Percentiles rank a stretch among this genome's conserved stretches.
Conservation (phyloP, 2,113 vertebrate genomes). For the Tringa solitaria region DNA sequence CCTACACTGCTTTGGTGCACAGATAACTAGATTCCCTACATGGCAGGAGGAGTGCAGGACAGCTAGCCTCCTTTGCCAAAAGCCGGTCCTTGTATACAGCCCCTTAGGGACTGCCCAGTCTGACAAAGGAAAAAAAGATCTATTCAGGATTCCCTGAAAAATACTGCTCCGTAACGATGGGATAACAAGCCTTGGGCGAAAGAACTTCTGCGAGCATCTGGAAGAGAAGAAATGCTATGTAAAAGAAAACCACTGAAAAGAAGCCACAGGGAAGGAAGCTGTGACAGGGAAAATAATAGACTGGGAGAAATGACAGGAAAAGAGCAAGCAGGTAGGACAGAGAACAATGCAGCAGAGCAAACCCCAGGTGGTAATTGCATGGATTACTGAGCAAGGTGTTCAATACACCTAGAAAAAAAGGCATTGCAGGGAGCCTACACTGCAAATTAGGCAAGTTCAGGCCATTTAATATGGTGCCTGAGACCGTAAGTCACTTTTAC, state of each 20-base stretch:
- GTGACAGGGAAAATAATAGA: not conserved
- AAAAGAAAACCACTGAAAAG: not conserved
- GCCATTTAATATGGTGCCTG: not conserved
- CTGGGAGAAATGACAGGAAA: not conserved
- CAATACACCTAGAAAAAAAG: not conserved
- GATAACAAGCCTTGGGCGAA: not conserved
- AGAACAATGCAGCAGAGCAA: not conserved
- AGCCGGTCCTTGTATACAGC: not conserved
- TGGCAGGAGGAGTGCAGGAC: not conserved
- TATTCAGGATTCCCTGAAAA: not conserved
- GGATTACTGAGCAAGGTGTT: not conserved
- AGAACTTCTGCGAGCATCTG: not conserved
- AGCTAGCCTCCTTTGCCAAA: not conserved
- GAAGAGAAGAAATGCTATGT: not conserved
- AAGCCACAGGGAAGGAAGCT: not conserved
- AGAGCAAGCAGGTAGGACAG: not conserved
- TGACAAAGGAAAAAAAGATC: not conserved
- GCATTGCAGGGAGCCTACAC: not conserved
- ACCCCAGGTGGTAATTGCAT: not conserved
- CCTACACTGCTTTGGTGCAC: not conserved
- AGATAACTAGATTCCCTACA: not conserved
- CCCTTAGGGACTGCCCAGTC: not conserved
- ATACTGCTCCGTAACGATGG: not conserved
- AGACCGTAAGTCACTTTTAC: not conserved
- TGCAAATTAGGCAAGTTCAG: not conserved